Conservation (phyloP, 2,113 vertebrate genomes). For the Phoenicopterus ruber region DNA sequence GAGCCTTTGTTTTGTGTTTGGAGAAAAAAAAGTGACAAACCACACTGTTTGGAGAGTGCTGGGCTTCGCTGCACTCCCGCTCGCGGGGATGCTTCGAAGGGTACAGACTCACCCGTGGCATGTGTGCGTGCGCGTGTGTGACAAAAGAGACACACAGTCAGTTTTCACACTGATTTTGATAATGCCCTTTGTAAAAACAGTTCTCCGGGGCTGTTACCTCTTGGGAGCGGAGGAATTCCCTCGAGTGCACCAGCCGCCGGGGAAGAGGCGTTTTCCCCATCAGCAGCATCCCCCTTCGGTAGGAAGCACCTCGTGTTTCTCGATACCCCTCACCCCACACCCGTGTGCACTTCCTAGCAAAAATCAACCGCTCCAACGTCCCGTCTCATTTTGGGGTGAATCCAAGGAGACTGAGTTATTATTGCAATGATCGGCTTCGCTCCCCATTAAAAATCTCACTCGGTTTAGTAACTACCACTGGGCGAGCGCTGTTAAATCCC, state of each 20-base stretch:
- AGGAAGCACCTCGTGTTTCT: background rate
- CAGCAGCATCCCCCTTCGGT: background rate
- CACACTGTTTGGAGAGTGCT: background rate
- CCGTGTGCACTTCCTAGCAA: background rate
- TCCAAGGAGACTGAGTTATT: background rate
- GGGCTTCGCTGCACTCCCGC: background rate
- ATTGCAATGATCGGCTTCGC: background rate
- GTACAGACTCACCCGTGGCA: background rate
- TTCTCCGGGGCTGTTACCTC: background rate
- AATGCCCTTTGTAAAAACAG: background rate
- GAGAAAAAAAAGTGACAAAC: background rate
- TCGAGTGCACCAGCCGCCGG: accelerated
- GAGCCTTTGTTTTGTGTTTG: background rate
- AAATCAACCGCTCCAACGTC: background rate
- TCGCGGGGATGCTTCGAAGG: background rate
- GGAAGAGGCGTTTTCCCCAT: background rate
- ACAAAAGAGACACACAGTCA: background rate
- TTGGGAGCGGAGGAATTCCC: background rate
- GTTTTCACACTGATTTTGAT: background rate
- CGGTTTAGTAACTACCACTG: background rate
- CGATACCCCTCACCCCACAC: accelerated
- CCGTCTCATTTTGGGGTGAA: background rate
- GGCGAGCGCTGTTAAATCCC: accelerated
- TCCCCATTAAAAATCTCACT: background rate
- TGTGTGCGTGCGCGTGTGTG: background rate